phyloP scores from a whole-genome alignment of 2,113 vertebrate genomes.

The Corythornis cristatus region DNA sequence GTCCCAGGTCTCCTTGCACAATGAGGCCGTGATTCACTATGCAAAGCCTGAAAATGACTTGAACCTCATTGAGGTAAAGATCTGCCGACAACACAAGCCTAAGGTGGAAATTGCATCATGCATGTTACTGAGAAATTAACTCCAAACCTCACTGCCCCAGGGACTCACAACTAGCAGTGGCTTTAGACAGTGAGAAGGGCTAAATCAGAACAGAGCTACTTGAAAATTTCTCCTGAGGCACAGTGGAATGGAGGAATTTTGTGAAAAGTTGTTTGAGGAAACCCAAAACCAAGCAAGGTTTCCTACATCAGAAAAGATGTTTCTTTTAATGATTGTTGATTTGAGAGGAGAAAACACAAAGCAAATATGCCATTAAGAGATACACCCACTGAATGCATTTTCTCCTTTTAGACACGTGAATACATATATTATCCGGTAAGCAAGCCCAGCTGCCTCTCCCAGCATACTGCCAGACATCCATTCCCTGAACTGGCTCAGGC shows the following conservation, averaged over 20 bases:
- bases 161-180: background rate
- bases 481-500: background rate
- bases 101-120: background rate
- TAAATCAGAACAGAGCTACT: background rate
- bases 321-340: background rate
- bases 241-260: fast-evolving
- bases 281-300: background rate
- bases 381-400: background rate
- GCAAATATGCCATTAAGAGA: background rate
- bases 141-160: fast-evolving
- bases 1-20: background rate
- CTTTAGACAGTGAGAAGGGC: background rate
- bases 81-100: background rate
- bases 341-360: background rate
- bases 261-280: background rate
- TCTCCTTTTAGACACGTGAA: background rate
- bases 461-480: fast-evolving
- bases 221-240: background rate
- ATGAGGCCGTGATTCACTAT: background rate
- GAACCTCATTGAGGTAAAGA: background rate
- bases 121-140: background rate
- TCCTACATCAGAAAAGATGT: background rate
- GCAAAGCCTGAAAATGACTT: background rate
- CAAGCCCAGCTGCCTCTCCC: background rate
- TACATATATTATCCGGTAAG: background rate